These are phyloP conservation scores for Acanthoscelides obtectus DNA, from an alignment of 2,888 invertebrate species.

Conservation along the genomic window DNA sequence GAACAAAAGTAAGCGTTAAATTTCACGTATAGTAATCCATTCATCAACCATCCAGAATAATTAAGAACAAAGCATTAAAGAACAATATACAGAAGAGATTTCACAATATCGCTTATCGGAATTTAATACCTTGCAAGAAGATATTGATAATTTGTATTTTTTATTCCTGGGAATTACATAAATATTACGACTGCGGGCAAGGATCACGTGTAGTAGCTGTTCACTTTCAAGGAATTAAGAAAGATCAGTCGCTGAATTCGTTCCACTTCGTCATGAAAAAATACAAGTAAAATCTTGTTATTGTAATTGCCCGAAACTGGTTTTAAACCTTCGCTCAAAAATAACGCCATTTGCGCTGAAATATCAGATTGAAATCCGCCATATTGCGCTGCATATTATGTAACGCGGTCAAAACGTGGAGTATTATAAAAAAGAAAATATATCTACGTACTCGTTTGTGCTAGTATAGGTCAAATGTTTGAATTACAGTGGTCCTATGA, in stretches of 20 bases:
- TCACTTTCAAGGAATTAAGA: background rate
- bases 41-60: too few relatives aligned
- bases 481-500: background rate
- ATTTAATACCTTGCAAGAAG: background rate
- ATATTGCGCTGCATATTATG: background rate
- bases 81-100: too few relatives aligned
- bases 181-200: background rate
- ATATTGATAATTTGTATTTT: background rate
- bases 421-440: background rate
- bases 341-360: background rate
- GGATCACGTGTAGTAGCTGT: background rate
- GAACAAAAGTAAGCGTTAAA: too few relatives aligned
- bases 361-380: background rate
- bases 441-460: background rate
- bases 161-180: background rate
- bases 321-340: background rate
- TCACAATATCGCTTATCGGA: background rate
- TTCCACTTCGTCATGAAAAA: background rate
- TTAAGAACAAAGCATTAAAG: too few relatives aligned
- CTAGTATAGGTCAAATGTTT: background rate
- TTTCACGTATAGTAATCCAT: too few relatives aligned
- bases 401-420: background rate
- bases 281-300: background rate
- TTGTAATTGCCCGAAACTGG: background rate
- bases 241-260: background rate